phyloP scores from a whole-genome alignment of 2,113 vertebrate species.

The Urocolius indicus region DNA sequence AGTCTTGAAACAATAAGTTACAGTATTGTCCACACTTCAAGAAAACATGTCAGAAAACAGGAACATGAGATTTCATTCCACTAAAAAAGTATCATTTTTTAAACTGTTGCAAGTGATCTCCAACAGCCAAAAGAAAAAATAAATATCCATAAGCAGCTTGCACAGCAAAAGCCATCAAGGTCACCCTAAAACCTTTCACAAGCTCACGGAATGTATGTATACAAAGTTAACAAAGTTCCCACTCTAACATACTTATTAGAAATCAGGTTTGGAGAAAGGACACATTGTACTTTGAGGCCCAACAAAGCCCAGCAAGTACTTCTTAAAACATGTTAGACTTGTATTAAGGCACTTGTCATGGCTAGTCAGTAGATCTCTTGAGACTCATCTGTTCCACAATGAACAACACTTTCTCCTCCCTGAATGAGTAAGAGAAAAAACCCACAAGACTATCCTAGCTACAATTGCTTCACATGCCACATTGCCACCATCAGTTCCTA shows the following conservation, averaged over 20 bases:
- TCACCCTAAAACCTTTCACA: background rate
- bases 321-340: background rate
- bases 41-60: background rate
- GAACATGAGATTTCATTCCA: background rate
- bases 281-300: background rate
- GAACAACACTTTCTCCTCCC: background rate
- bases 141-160: background rate
- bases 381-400: background rate
- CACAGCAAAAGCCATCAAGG: background rate
- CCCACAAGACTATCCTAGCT: background rate
- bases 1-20: background rate
- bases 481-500: background rate
- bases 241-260: background rate
- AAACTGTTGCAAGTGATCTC: background rate
- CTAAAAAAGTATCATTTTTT: background rate
- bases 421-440: background rate
- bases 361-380: background rate
- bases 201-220: background rate
- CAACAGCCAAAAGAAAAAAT: background rate
- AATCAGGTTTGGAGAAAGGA: background rate
- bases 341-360: conserved; percentile 1
- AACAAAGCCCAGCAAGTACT: background rate
- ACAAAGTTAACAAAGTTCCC: background rate
- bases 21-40: background rate
- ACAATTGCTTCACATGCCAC: background rate